A percentile compares a stretch with the other conserved stretches of the same genome.
These are phyloP conservation scores for Cheirogaleus major DNA, from an alignment of 2,797 vertebrate species.

Conservation along the genomic window DNA sequence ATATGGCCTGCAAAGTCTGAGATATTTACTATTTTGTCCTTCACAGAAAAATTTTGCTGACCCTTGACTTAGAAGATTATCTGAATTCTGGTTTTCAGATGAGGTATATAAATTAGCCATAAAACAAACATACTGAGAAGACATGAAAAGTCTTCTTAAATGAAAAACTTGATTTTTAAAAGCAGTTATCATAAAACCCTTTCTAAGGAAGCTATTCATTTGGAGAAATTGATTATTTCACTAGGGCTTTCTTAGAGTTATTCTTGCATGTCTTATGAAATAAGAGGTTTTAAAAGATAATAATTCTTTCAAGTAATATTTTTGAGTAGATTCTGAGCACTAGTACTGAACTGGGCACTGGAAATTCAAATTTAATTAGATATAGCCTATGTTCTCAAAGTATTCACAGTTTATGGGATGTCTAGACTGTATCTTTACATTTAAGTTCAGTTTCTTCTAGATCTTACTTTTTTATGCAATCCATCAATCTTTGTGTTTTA, in stretches of 20 bases:
- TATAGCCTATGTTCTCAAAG: not conserved
- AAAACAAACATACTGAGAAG: not conserved
- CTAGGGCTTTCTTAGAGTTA: not conserved
- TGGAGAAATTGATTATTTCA: not conserved
- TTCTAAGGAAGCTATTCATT: not conserved
- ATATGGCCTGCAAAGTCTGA: not conserved
- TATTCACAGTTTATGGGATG: not conserved
- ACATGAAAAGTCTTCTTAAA: not conserved
- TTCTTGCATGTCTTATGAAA: not conserved
- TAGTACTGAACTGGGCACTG: not conserved
- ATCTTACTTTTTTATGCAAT: not conserved
- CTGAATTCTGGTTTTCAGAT: not conserved
- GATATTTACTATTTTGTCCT: not conserved
- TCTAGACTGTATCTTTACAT: not conserved
- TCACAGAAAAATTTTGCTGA: not conserved
- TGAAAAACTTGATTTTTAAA: not conserved
- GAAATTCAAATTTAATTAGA: not conserved
- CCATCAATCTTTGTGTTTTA: not conserved
- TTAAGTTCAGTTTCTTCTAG: not conserved
- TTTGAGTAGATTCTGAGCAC: not conserved
- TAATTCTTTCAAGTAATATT: not conserved
- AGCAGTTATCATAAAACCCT: not conserved
- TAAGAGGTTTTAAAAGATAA: not conserved
- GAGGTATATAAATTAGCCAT: not conserved
- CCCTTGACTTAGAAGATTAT: not conserved